Base-by-base conservation (phyloP, 2,888 invertebrate genomes). In the Drosophila mulleri region DNA sequence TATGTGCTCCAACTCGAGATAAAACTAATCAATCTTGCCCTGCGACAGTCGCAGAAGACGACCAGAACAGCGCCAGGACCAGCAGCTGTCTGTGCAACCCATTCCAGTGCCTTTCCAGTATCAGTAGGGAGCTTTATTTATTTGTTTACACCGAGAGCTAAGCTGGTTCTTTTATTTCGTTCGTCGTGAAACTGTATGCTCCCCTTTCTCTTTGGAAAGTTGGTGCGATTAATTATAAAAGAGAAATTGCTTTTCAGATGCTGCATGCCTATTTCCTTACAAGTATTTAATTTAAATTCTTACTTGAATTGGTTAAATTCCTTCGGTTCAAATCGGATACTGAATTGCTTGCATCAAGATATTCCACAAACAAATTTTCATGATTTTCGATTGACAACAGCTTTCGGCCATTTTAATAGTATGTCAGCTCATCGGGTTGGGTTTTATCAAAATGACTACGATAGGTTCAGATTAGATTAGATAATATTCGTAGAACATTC, bases 21-120 rank as follows among this genome's bases (percentile, higher is more conserved):
- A 91, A 91, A 91, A 90, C 90, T 90, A 91, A 91, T 91, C 91
- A 91, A 91, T 91, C 91, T 91, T 90, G 78, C 79, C 75, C 81
- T 65, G 74, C 84, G 83, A 89, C 86, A 86, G 61, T 78, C 77
- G 66, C 68, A 75, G 77, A 73, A 68, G 72, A 78, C 64, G 72
- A 35, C 56, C 57, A 64, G 48, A 64, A n/a, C 68, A 47, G 41
- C 32, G 66, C n/a, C 26, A 41, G 35, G 41, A 54, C 35, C 73
- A 60, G 6, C 66, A 47, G 29, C 52, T 45, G 18, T 37, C 18
- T 37, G 48, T 14, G n/a, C 35, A 20, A 26, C 45, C 16, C 50
- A 37, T 39, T 32, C 9, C 26, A 52, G 14, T 29, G 56, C 41
- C 37, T 42, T 39, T 41, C 29, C 42, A 57, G 41, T 67, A 65